Conservation (phyloP, 2,113 vertebrate species). For the Axis porcinus region DNA sequence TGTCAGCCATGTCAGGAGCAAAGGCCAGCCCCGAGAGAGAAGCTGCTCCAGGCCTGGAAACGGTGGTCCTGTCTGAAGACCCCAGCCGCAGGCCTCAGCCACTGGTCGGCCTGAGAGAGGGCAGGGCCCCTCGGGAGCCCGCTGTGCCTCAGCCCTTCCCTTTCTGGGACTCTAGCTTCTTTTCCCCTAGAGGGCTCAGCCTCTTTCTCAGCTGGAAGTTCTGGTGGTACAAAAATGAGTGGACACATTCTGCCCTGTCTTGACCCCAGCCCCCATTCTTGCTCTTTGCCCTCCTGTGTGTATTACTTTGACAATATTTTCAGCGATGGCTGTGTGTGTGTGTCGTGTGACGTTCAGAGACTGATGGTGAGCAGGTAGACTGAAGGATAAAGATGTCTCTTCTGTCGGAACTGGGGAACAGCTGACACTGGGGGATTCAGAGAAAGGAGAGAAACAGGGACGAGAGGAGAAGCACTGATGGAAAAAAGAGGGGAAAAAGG, state of each 20-base stretch:
- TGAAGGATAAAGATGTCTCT: conserved; percentile 13
- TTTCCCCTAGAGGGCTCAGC: neutral
- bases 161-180: neutral
- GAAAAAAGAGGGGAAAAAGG: neutral
- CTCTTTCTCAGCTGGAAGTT: neutral
- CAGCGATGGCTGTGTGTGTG: neutral
- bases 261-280: neutral
- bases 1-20: neutral
- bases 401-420: neutral
- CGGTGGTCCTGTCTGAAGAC: neutral
- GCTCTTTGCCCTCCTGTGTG: neutral
- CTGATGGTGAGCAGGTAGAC: neutral
- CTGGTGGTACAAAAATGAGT: neutral
- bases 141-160: neutral
- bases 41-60: neutral
- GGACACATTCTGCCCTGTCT: neutral
- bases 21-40: neutral
- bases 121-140: neutral
- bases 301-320: conserved; percentile 6
- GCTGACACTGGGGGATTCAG: neutral
- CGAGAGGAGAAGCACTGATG: neutral
- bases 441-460: neutral
- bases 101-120: neutral
- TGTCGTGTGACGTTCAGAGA: neutral
- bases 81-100: neutral